Evolutionary conservation across 1,140 invertebrate species (phyloP).

Genomic region (Cardiocondyla obscurior): DNA sequence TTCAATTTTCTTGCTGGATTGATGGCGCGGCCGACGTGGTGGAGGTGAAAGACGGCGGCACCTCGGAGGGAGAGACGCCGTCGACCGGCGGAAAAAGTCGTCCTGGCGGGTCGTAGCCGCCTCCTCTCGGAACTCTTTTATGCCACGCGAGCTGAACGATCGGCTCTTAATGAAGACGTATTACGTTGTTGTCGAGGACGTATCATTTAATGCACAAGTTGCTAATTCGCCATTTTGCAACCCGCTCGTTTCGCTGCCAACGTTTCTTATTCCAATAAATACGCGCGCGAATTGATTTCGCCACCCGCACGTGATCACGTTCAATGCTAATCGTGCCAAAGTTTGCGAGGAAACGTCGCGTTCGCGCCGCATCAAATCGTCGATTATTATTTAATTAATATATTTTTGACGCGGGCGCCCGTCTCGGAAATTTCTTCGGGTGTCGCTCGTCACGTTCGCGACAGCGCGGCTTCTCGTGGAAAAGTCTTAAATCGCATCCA

Average conservation of each 20-base stretch:
- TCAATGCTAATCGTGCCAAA: conserved; percentile 1
- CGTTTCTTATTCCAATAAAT: conserved; percentile 1
- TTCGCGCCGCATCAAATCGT: background rate
- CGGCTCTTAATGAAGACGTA: conserved; percentile 70
- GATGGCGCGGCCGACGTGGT: conserved; percentile 22
- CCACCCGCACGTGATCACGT: too few species aligned
- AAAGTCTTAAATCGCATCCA: conserved; percentile 28
- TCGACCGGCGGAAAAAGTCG: conserved; percentile 56
- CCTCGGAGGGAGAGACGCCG: conserved; percentile 11
- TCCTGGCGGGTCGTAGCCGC: conserved; percentile 51
- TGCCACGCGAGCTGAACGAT: conserved; percentile 70
- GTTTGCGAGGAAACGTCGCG: background rate
- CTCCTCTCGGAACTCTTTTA: conserved; percentile 61
- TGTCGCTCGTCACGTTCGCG: background rate
- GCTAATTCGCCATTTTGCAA: conserved; percentile 51
- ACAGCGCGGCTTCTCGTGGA: conserved; percentile 12
- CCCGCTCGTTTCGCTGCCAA: background rate
- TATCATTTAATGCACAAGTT: conserved; percentile 62
- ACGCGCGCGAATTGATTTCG: too few species aligned
- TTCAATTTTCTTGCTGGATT: conserved; percentile 67
- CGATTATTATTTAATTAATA: background rate
- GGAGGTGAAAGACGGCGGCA: background rate
- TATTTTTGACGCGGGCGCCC: background rate
- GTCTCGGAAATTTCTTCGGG: background rate
- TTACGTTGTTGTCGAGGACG: conserved; percentile 59